A percentile compares a stretch with the other conserved stretches of the same genome.
Evolutionary conservation across 2,797 vertebrate genomes (phyloP).

Genomic region (Avahi laniger): DNA sequence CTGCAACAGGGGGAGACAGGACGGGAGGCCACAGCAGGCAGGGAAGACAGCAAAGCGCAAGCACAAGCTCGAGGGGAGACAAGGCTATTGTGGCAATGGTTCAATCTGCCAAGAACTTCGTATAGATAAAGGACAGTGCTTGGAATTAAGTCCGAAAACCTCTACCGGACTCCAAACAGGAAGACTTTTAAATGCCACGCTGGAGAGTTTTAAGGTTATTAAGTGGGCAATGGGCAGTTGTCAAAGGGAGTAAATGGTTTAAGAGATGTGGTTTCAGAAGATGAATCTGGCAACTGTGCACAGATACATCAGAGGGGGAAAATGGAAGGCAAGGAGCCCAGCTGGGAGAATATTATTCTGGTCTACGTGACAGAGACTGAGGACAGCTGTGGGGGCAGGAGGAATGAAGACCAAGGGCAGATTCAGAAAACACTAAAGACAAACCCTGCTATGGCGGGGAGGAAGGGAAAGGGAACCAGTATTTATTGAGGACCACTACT

Average conservation of each 20-base stretch:
- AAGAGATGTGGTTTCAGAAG: not conserved
- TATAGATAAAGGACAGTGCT: not conserved
- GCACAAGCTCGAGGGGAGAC: not conserved
- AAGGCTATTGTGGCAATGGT: not conserved
- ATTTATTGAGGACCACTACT: not conserved
- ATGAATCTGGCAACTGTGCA: not conserved
- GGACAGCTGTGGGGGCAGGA: not conserved
- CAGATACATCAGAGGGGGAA: not conserved
- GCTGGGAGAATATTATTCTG: not conserved
- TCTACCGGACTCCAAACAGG: not conserved
- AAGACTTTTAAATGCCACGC: not conserved
- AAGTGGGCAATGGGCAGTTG: not conserved
- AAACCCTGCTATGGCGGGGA: not conserved
- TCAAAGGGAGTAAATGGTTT: not conserved
- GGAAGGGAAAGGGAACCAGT: not conserved
- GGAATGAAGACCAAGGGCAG: not conserved
- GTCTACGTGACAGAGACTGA: not conserved
- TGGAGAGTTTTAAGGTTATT: not conserved
- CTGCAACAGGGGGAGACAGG: not conserved
- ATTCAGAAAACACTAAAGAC: not conserved
- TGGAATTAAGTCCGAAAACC: not conserved
- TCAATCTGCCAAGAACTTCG: not conserved
- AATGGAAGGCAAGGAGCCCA: not conserved
- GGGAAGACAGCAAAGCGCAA: not conserved
- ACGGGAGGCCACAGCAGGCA: not conserved